Percentiles rank a stretch among this genome's conserved stretches.
Conservation (phyloP, 1,140 invertebrate species). For the Leptopilina clavipes region DNA sequence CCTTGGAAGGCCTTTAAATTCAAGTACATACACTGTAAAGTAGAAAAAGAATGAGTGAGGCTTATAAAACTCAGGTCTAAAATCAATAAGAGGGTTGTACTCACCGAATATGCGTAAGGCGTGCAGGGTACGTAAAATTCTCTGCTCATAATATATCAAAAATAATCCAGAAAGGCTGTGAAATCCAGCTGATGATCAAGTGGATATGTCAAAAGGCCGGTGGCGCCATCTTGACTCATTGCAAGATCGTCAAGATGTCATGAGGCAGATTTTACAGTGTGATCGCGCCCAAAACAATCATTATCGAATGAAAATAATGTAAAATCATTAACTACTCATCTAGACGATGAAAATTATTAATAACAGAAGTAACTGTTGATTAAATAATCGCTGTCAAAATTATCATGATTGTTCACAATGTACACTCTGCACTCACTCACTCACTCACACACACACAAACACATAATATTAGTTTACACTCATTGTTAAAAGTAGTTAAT, state of each 20-base stretch:
- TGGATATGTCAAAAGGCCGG: constrained; percentile 66
- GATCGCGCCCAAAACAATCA: neutral
- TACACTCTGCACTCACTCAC: too few relatives aligned
- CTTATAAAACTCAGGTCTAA: neutral
- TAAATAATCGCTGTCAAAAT: constrained; percentile 43
- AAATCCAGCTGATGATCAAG: constrained; percentile 62
- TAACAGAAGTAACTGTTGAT: neutral
- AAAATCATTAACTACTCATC: neutral
- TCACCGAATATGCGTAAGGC: constrained; percentile 71
- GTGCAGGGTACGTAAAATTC: constrained; percentile 70
- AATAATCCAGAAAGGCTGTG: constrained; percentile 40
- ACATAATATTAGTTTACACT: constrained; percentile 8
- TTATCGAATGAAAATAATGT: neutral
- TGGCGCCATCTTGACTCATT: constrained; percentile 66
- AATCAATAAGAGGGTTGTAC: constrained; percentile 39
- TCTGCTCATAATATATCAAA: constrained; percentile 69
- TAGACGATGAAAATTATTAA: neutral
- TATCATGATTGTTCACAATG: constrained; percentile 33
- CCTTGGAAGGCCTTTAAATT: neutral
- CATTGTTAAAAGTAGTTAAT: neutral
- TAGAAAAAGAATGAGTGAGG: neutral
- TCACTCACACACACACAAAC: neutral
- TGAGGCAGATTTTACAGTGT: constrained; percentile 55
- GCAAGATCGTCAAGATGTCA: constrained; percentile 65
- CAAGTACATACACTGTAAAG: neutral